These are phyloP conservation scores for Glossosoma conforme DNA, from an alignment of 1,140 invertebrate species.

Conservation along the genomic window DNA sequence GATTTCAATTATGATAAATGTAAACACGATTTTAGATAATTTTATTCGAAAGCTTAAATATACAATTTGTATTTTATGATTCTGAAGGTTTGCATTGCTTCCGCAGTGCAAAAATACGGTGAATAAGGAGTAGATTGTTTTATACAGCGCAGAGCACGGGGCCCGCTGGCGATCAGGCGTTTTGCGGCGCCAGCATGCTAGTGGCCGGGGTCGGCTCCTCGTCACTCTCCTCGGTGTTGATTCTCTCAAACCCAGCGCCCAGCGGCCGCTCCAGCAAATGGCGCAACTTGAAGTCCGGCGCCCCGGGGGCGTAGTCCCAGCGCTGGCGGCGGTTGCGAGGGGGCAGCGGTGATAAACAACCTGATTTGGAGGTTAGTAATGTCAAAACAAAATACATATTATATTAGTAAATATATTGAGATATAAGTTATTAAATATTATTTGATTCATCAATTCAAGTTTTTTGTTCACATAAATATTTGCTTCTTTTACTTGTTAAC, in stretches of 20 bases:
- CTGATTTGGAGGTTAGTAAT: constrained; percentile 9
- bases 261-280: constrained; percentile 41
- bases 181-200: constrained; percentile 40
- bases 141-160: no score
- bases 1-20: constrained; percentile 12
- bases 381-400: no score
- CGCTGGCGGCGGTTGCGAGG: constrained; percentile 36
- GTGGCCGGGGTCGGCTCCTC: constrained; percentile 43
- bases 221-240: constrained; percentile 47
- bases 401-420: no score
- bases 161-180: constrained; percentile 30
- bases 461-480: no score
- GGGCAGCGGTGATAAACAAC: constrained; percentile 30
- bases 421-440: no score
- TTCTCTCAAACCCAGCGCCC: constrained; percentile 41
- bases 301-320: constrained; percentile 46
- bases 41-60: constrained; percentile 5
- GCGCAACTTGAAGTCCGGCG: constrained; percentile 44
- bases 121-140: neutral
- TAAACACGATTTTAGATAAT: neutral
- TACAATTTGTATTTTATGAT: constrained; percentile 2
- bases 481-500: no score
- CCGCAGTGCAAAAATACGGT: neutral
- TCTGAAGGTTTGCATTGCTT: neutral
- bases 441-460: no score